phyloP scores from a whole-genome alignment of 2,113 vertebrate species.

The Sula dactylatra region DNA sequence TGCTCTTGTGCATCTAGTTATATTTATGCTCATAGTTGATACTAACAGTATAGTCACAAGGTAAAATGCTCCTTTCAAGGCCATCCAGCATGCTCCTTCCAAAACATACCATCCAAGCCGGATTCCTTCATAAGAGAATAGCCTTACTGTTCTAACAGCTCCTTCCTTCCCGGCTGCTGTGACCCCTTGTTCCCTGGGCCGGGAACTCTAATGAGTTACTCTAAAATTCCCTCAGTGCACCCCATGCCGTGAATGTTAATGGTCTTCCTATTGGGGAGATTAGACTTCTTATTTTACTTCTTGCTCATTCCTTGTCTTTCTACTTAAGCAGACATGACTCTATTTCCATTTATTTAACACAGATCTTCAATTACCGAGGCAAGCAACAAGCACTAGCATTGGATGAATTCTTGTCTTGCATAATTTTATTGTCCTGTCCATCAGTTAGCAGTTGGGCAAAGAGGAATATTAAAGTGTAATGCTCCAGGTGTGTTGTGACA shows the following conservation, averaged over 20 bases:
- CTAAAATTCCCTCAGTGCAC: background rate
- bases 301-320: background rate
- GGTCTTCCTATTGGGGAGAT: background rate
- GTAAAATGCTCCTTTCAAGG: background rate
- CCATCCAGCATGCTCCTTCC: background rate
- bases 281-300: background rate
- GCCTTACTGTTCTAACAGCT: background rate
- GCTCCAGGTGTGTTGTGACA: background rate
- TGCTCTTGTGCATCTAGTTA: background rate
- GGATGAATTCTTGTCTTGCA: background rate
- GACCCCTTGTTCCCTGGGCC: background rate
- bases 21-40: background rate
- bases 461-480: background rate
- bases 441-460: background rate
- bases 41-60: background rate
- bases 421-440: background rate
- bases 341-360: background rate
- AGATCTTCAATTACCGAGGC: background rate
- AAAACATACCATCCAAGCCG: background rate
- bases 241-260: background rate
- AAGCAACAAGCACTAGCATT: background rate
- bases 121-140: background rate
- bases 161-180: background rate
- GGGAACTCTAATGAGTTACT: background rate
- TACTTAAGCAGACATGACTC: background rate